Evolutionary conservation across 2,888 invertebrate species (phyloP).

Genomic region (Cheiracanthium punctorium): DNA sequence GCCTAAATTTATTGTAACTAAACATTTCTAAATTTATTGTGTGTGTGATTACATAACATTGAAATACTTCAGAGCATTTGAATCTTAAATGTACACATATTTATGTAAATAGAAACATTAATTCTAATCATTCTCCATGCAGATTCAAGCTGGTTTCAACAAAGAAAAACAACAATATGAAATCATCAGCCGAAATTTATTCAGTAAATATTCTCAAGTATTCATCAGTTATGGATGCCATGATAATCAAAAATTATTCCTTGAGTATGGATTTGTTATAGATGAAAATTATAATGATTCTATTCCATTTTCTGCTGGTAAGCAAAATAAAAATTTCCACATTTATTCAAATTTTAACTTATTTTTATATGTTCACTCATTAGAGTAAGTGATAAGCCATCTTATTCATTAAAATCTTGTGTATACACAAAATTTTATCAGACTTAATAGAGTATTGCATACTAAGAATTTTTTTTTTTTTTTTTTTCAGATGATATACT

Average conservation of each 20-base stretch:
- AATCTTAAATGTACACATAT: too few relatives aligned
- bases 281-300: slow-evolving; percentile 83
- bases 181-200: slow-evolving; percentile 79
- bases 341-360: too few relatives aligned
- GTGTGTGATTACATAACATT: too few relatives aligned
- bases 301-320: slow-evolving; percentile 78
- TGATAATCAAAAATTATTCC: slow-evolving; percentile 86
- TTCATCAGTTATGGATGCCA: slow-evolving; percentile 93
- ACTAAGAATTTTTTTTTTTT: not conserved
- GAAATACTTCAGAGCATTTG: too few relatives aligned
- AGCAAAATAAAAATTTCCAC: not conserved
- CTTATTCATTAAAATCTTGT: not conserved
- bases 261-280: slow-evolving; percentile 90
- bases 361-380: too few relatives aligned
- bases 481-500: slow-evolving; percentile 8
- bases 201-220: slow-evolving; percentile 83
- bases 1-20: too few relatives aligned
- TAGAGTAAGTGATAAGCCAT: too few relatives aligned
- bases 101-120: too few relatives aligned
- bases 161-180: slow-evolving; percentile 78
- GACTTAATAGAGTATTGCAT: not conserved
- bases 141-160: slow-evolving; percentile 75
- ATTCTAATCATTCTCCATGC: too few relatives aligned
- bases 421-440: not conserved
- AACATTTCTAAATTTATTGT: too few relatives aligned